Percentiles rank a stretch among this genome's conserved stretches.
phyloP scores from a whole-genome alignment of 2,888 invertebrate species.

The Agonopterix subpropinquella region DNA sequence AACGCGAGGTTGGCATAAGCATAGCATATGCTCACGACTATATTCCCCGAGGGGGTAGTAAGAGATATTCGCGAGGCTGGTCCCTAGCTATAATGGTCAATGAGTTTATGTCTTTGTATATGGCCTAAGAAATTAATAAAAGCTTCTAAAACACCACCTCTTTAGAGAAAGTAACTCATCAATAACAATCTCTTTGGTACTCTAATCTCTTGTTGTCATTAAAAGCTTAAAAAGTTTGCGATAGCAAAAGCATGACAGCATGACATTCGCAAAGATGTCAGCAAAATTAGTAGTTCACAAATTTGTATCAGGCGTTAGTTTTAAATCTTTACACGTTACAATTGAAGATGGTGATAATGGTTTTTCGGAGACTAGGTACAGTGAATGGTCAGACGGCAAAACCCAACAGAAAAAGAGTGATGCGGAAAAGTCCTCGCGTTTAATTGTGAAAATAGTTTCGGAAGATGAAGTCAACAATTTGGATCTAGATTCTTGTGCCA shows the following conservation, averaged over 20 bases:
- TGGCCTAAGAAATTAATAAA: no score
- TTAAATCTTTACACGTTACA: constrained; percentile 49
- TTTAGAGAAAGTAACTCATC: background rate
- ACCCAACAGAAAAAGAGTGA: constrained; percentile 37
- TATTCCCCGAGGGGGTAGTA: no score
- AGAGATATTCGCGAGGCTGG: background rate
- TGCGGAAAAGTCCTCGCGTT: constrained; percentile 38
- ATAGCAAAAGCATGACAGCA: constrained; percentile 5
- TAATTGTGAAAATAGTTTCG: constrained; percentile 57
- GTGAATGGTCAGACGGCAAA: constrained; percentile 53
- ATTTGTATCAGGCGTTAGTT: constrained; percentile 51
- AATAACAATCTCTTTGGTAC: background rate
- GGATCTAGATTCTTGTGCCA: constrained; percentile 53
- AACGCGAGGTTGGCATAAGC: background rate
- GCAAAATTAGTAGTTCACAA: constrained; percentile 63
- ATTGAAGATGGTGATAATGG: constrained; percentile 40
- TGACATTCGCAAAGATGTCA: constrained; percentile 48
- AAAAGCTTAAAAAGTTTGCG: background rate
- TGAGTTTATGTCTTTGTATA: no score
- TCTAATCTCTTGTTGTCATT: background rate
- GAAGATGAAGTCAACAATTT: constrained; percentile 41
- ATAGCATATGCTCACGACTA: no score
- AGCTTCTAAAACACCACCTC: background rate
- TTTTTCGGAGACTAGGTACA: constrained; percentile 32
- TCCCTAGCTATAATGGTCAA: no score